These are phyloP conservation scores for Octonoba sinensis DNA, from an alignment of 2,888 invertebrate species.

Conservation along the genomic window DNA sequence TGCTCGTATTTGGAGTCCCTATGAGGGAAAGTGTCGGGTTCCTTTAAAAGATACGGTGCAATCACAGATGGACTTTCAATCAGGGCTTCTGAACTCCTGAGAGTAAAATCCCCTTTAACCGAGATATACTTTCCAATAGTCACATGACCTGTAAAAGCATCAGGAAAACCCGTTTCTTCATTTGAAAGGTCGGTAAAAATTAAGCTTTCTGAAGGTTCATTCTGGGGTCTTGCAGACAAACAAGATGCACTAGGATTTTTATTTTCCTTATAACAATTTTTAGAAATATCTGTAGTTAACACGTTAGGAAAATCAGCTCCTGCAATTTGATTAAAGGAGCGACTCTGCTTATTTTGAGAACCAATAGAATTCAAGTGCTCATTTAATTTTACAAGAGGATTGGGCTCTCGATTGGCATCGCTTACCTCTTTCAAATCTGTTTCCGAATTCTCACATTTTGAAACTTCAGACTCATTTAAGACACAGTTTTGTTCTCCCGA, in stretches of 20 bases:
- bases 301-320: too few relatives aligned
- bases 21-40: slow-evolving; percentile 65
- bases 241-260: background rate
- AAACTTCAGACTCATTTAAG: too few relatives aligned
- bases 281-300: background rate
- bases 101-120: slow-evolving; percentile 56
- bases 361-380: slow-evolving; percentile 40
- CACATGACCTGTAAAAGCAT: slow-evolving; percentile 56
- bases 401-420: background rate
- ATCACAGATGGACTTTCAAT: slow-evolving; percentile 66
- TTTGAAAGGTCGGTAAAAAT: slow-evolving; percentile 49
- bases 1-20: slow-evolving; percentile 44
- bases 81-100: slow-evolving; percentile 63
- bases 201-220: slow-evolving; percentile 36
- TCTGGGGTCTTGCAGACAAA: slow-evolving; percentile 12
- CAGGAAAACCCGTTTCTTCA: slow-evolving; percentile 65
- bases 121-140: slow-evolving; percentile 61
- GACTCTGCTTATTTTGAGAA: background rate
- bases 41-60: slow-evolving; percentile 66
- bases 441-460: too few relatives aligned
- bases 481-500: too few relatives aligned
- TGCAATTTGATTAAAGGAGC: too few relatives aligned
- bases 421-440: background rate
- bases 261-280: slow-evolving; percentile 33
- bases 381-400: slow-evolving; percentile 39